phyloP scores from a whole-genome alignment of 2,113 vertebrate genomes.

The Ciconia maguari region DNA sequence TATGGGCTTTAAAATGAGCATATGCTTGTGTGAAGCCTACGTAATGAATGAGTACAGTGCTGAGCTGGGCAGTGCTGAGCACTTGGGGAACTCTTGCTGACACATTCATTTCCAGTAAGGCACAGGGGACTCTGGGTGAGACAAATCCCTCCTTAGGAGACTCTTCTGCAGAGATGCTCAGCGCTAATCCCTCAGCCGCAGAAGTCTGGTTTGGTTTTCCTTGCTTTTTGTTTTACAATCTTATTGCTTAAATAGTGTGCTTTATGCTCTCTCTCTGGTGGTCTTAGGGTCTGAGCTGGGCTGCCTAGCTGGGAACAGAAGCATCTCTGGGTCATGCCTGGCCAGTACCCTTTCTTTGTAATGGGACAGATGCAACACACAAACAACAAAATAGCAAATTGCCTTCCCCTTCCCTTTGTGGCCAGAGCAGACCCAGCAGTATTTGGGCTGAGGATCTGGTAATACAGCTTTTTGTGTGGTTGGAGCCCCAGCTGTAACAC shows the following conservation, averaged over 20 bases:
- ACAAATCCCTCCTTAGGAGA: background rate
- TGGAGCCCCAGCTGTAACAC: background rate
- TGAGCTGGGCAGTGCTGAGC: background rate
- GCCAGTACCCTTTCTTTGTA: background rate
- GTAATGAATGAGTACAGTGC: background rate
- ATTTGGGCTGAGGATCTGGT: background rate
- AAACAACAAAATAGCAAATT: background rate
- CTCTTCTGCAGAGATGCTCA: background rate
- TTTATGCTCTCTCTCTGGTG: background rate
- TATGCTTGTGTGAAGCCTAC: background rate
- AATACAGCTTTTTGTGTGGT: background rate
- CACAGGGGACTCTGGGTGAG: background rate
- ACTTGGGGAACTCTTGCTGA: background rate
- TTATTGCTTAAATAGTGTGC: background rate
- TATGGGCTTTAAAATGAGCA: background rate
- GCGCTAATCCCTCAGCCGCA: background rate
- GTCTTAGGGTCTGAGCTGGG: background rate
- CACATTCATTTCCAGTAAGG: background rate
- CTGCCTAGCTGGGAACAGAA: background rate
- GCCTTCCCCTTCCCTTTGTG: background rate
- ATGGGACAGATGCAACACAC: background rate
- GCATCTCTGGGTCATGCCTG: background rate
- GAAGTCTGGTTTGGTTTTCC: background rate
- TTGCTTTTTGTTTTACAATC: background rate
- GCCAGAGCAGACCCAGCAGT: background rate